A percentile compares a stretch with the other conserved stretches of the same genome.
phyloP scores from a whole-genome alignment of 2,888 invertebrate species.

The Archips crataeganus region DNA sequence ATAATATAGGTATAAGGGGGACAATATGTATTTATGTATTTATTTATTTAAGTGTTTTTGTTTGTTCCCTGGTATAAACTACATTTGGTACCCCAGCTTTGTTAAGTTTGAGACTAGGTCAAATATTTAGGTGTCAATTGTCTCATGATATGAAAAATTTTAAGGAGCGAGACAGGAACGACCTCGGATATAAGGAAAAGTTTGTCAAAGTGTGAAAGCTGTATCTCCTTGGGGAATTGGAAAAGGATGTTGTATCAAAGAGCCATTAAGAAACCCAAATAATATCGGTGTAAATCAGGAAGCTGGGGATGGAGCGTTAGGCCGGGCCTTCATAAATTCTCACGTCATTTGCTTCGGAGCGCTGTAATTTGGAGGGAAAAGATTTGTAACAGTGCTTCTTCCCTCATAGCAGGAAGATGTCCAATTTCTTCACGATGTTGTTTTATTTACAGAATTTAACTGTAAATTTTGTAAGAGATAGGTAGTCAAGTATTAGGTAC shows the following conservation, averaged over 20 bases:
- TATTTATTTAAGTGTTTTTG: no score
- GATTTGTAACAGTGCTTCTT: conserved; percentile 23
- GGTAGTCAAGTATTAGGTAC: no score
- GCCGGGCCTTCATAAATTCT: conserved; percentile 50
- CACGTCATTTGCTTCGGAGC: conserved; percentile 51
- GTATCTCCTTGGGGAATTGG: conserved; percentile 46
- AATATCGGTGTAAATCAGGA: conserved; percentile 64
- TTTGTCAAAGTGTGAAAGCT: conserved; percentile 33
- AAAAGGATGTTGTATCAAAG: conserved; percentile 62
- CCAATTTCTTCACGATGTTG: neutral
- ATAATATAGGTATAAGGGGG: no score
- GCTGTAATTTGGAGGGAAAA: conserved; percentile 45
- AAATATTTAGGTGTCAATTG: no score
- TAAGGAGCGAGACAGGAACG: conserved; percentile 24
- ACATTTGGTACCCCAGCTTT: no score
- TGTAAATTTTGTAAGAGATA: no score
- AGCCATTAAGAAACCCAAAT: conserved; percentile 66
- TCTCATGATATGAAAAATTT: neutral
- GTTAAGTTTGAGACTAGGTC: no score
- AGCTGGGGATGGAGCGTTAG: conserved; percentile 52
- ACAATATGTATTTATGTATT: no score
- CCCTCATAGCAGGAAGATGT: neutral
- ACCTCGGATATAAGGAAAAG: conserved; percentile 33
- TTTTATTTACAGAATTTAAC: neutral
- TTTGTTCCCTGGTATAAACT: no score